These are phyloP conservation scores for Cebidichthys violaceus DNA, from an alignment of 2,113 vertebrate species.

Conservation along the genomic window DNA sequence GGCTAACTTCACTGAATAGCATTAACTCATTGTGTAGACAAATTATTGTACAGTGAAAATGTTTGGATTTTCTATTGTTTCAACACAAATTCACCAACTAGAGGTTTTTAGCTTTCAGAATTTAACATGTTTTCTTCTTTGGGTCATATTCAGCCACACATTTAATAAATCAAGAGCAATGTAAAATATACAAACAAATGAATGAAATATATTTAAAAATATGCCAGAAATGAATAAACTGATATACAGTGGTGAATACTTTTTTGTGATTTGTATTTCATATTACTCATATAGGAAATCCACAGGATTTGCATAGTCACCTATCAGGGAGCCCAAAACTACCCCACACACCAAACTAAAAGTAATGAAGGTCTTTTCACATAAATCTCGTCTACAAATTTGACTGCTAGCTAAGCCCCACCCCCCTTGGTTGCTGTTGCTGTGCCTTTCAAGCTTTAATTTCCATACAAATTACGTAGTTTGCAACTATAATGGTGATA, in stretches of 20 bases:
- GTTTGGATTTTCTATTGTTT: conserved; percentile 41
- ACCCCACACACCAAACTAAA: neutral
- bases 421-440: neutral
- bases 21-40: conserved; percentile 4
- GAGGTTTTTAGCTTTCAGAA: conserved; percentile 52
- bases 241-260: conserved; percentile 6
- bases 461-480: neutral
- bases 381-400: neutral
- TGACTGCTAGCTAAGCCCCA: neutral
- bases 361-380: neutral
- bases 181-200: conserved; percentile 56
- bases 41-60: conserved; percentile 8
- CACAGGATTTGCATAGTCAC: neutral
- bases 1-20: conserved; percentile 23
- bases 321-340: too few species aligned
- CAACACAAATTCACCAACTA: conserved; percentile 23
- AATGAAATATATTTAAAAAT: conserved; percentile 52
- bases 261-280: neutral
- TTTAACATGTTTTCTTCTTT: conserved; percentile 10
- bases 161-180: conserved; percentile 25
- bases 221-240: conserved; percentile 61
- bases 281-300: neutral
- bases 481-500: neutral
- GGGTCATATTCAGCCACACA: conserved; percentile 6
- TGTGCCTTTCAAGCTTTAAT: neutral